Conservation (phyloP, 1,140 invertebrate species). For the Orchesella cincta region DNA sequence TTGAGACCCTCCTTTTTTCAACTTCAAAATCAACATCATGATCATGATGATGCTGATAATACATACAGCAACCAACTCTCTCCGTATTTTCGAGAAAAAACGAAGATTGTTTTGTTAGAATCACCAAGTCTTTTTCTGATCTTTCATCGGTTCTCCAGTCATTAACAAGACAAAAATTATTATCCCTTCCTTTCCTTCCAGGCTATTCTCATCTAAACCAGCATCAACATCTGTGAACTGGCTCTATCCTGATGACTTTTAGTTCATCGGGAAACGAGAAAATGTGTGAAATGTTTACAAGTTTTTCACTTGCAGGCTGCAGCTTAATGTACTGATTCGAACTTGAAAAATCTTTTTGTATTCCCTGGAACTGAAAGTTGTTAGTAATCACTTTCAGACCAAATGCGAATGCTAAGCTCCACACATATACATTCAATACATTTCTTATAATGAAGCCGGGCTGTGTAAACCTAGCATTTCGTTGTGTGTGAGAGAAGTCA, state of each 20-base stretch:
- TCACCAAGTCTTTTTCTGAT: constrained; percentile 21
- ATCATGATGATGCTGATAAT: no score
- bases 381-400: background rate
- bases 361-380: background rate
- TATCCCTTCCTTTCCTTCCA: background rate
- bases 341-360: background rate
- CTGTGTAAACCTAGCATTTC: background rate
- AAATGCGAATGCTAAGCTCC: background rate
- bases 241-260: background rate
- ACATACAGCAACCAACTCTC: no score
- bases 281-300: constrained; percentile 15
- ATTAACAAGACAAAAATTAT: constrained; percentile 22
- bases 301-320: no score
- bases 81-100: background rate
- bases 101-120: background rate
- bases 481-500: background rate
- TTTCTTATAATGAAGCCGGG: background rate
- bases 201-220: background rate
- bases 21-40: background rate
- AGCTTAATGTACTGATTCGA: background rate
- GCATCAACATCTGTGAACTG: background rate
- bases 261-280: background rate
- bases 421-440: background rate
- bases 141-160: constrained; percentile 5
- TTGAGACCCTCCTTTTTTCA: background rate